Evolutionary conservation across 1,140 invertebrate species (phyloP).

Genomic region (Bombus fervidus): DNA sequence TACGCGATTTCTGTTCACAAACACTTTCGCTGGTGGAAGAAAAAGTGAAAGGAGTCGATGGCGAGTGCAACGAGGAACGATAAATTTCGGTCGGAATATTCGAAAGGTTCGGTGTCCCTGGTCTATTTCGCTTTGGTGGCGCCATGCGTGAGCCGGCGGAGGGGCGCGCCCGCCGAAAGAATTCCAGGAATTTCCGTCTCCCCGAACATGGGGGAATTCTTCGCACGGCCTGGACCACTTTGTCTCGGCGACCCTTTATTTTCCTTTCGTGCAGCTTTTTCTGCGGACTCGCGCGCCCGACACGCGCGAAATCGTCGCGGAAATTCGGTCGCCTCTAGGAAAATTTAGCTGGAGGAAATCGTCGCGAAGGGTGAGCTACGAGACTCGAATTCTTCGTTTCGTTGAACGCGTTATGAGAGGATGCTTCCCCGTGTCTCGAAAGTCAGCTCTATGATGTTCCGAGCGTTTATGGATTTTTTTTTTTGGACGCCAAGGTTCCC

Average conservation of each 20-base stretch:
- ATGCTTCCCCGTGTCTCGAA: not conserved
- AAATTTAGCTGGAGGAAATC: not conserved
- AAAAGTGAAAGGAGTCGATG: no score
- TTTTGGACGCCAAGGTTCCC: no score
- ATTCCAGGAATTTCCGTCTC: constrained; percentile 48
- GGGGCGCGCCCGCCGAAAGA: constrained; percentile 6
- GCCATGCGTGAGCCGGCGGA: constrained; percentile 7
- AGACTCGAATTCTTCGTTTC: constrained; percentile 1
- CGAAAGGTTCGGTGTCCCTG: not conserved
- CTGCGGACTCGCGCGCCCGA: not conserved
- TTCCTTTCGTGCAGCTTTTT: constrained; percentile 1
- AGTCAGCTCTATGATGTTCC: not conserved
- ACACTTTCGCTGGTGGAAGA: not conserved
- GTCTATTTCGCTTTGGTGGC: constrained; percentile 16
- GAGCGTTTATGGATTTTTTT: no score
- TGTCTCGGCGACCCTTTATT: constrained; percentile 29
- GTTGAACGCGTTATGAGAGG: not conserved
- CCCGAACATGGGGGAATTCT: constrained; percentile 39
- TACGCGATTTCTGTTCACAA: no score
- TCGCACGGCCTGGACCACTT: constrained; percentile 35
- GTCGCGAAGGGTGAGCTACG: not conserved
- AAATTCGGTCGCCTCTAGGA: not conserved
- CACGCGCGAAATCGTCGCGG: constrained; percentile 17
- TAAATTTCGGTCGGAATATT: constrained; percentile 14
- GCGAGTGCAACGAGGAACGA: not conserved